A percentile compares a stretch with the other conserved stretches of the same genome.
phyloP scores from a whole-genome alignment of 2,797 vertebrate genomes.

The Argya squamiceps region DNA sequence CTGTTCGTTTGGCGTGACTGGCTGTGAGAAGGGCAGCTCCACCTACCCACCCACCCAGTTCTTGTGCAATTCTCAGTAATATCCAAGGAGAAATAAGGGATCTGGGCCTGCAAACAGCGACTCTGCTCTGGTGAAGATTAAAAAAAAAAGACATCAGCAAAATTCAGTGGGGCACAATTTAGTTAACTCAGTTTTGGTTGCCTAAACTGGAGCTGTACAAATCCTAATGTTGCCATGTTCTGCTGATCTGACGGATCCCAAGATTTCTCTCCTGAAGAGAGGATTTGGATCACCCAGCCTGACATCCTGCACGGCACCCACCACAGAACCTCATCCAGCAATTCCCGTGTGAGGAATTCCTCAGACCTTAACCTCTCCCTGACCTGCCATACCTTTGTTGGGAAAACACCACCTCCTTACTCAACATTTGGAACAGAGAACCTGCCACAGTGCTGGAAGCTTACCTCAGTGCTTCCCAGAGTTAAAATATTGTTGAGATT shows the following conservation, averaged over 20 bases:
- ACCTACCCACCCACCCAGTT: neutral
- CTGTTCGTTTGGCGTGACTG: neutral
- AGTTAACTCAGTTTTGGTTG: neutral
- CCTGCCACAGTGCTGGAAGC: neutral
- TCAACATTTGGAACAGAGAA: neutral
- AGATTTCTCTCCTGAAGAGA: neutral
- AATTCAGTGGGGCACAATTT: neutral
- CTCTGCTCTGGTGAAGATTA: neutral
- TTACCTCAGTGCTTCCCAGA: neutral
- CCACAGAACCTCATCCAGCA: neutral
- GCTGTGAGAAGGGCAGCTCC: neutral
- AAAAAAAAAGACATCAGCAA: neutral
- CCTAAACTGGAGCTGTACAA: neutral
- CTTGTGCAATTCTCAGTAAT: constrained; percentile 4
- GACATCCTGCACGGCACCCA: neutral
- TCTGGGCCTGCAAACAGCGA: neutral
- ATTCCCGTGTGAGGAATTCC: neutral
- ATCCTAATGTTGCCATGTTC: neutral
- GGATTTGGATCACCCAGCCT: neutral
- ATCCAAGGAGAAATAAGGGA: neutral
- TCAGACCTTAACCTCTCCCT: neutral
- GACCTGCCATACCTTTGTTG: neutral
- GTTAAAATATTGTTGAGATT: neutral
- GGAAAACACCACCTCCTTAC: neutral
- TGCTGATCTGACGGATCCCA: neutral